These are phyloP conservation scores for Mungos mungo DNA, from an alignment of 2,113 vertebrate species.

Conservation along the genomic window DNA sequence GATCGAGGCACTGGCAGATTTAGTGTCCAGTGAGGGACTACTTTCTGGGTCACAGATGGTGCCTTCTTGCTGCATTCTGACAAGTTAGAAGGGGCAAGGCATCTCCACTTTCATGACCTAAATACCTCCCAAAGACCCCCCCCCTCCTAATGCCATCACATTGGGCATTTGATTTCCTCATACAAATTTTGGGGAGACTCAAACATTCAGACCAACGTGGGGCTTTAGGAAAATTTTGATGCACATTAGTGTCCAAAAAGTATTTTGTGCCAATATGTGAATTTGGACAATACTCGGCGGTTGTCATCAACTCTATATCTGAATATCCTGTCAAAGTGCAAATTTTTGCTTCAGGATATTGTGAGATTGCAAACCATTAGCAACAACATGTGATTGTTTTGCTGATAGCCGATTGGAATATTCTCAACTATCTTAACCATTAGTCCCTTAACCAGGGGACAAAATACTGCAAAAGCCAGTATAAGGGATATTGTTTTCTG, in stretches of 20 bases:
- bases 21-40: neutral
- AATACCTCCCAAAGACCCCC: neutral
- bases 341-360: neutral
- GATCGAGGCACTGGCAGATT: neutral
- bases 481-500: neutral
- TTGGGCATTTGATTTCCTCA: neutral
- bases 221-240: neutral
- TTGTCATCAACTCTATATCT: neutral
- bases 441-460: neutral
- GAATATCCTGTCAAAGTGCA: neutral
- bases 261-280: neutral
- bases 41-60: neutral
- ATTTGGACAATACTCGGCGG: neutral
- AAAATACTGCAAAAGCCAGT: neutral
- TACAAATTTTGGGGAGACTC: neutral
- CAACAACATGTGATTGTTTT: neutral
- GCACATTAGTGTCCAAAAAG: neutral
- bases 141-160: neutral
- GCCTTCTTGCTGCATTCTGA: too few relatives aligned
- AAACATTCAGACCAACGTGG: neutral
- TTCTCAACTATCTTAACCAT: neutral
- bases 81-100: neutral
- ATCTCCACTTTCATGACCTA: too few relatives aligned
- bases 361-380: neutral
- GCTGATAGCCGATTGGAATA: neutral